Evolutionary conservation across 2,888 invertebrate species (phyloP).

Genomic region (Ariolimax columbianus): DNA sequence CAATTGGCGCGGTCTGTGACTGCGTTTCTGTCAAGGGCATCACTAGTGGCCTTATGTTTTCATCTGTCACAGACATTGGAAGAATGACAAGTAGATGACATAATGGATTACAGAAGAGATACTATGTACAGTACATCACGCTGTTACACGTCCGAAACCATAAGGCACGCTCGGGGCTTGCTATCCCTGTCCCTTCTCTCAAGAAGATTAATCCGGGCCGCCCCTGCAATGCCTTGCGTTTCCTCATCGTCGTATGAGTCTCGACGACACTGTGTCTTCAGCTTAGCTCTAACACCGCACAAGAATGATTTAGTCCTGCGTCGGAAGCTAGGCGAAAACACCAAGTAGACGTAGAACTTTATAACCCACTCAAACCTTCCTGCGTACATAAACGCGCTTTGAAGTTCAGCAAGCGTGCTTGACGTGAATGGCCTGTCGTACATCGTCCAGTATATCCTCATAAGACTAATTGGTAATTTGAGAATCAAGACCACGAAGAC

Average conservation of each 20-base stretch:
- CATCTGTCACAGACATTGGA: no score
- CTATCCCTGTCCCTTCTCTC: conserved; percentile 9
- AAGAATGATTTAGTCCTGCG: conserved; percentile 36
- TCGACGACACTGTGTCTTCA: conserved; percentile 25
- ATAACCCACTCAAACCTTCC: conserved; percentile 51
- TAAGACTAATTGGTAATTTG: conserved; percentile 48
- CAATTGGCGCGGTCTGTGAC: no score
- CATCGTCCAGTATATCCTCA: conserved; percentile 32
- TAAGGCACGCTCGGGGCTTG: conserved; percentile 45
- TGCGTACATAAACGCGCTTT: conserved; percentile 41
- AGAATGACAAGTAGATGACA: no score
- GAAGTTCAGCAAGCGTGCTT: conserved; percentile 24
- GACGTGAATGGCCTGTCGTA: neutral
- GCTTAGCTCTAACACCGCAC: conserved; percentile 5
- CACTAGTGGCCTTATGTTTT: no score
- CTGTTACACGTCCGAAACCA: conserved; percentile 41
- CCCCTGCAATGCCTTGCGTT: neutral
- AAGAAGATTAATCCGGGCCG: conserved; percentile 16
- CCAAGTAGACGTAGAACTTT: conserved; percentile 54
- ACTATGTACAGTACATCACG: neutral
- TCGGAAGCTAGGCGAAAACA: conserved; percentile 54
- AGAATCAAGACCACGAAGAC: conserved; percentile 50
- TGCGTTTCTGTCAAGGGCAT: no score
- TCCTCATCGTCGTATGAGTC: conserved; percentile 29
- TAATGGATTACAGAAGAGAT: no score